Evolutionary conservation across 2,113 vertebrate genomes (phyloP).

Genomic region (Notarius lentiginosus): DNA sequence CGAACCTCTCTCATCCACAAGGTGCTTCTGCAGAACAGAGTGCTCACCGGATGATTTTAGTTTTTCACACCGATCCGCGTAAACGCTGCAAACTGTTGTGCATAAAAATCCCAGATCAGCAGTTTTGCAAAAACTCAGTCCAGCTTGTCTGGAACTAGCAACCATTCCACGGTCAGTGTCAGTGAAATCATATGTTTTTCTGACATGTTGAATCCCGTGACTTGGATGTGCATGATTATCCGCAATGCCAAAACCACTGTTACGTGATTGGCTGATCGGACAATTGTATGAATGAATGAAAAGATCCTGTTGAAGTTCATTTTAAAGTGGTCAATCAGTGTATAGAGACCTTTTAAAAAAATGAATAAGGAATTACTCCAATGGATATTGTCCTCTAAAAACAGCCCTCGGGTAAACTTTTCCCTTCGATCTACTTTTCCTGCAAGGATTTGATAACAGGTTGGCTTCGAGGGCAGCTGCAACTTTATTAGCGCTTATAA

Average conservation of each 20-base stretch:
- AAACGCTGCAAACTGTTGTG: background rate
- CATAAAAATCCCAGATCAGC: background rate
- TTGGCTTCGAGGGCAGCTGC: background rate
- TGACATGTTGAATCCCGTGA: background rate
- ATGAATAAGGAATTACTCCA: background rate
- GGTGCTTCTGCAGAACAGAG: background rate
- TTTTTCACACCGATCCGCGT: background rate
- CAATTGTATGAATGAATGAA: background rate
- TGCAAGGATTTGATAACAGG: background rate
- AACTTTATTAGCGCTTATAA: background rate
- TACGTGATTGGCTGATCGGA: background rate
- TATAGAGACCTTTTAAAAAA: background rate
- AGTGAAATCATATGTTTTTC: background rate
- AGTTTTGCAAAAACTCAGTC: background rate
- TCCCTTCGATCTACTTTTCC: background rate
- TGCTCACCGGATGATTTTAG: background rate
- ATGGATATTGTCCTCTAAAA: background rate
- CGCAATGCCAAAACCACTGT: background rate
- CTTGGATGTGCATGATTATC: background rate
- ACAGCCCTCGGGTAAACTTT: background rate
- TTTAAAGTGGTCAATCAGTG: background rate
- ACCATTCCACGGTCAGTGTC: background rate
- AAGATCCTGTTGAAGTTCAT: no score
- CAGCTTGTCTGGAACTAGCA: background rate
- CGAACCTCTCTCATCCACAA: background rate